Evolutionary conservation across 1,140 invertebrate genomes (phyloP), one percentile per base, ranked within the genome.

Genomic region (Bombus waltoni): DNA sequence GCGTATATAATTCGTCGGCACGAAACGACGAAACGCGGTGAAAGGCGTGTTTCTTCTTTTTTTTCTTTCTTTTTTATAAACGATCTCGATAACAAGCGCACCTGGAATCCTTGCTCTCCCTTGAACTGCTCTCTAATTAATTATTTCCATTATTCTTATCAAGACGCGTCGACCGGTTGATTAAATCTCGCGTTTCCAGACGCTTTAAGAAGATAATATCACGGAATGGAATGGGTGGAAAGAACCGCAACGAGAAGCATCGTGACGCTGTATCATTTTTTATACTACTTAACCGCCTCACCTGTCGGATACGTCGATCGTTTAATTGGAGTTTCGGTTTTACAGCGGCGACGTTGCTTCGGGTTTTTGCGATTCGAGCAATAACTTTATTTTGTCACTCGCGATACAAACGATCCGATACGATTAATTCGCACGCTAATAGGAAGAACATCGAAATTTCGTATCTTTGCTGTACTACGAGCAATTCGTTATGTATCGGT

Each of bases 61-160:
- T 10, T 40, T 40, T 15, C 35, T 9, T 22, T 38, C 32, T 59
- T 42, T 22, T 32, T n/a, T n/a, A n/a, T 4, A 62, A 32, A 28
- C 42, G 18, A 57, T 32, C 35, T 1, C 68, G 35, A 15, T 57
- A 44, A 76, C 53, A 38, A 35, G 25, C 35, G 1, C 38, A 4
- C 1, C 53, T 57, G 25, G n/a, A 62, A 62, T 62, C 25, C 35
- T 3, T 35, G 9, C 3, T 25, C 70, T 2, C 13, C 53, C 40
- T 62, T 32, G 53, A 32, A 32, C 32, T 8, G 9, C 25, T 44
- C 42, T 40, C 22, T 75, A 83, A 83, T 83, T 83, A 76, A 83
- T 83, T 76, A 76, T 65, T 72, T 81, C 10, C 68, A n/a, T 81
- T 47, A 68, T 44, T 40, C 53, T 59, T 59, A 15, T 13, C 40